These are phyloP conservation scores for Clarias magur DNA, from an alignment of 2,113 vertebrate genomes.

Conservation along the genomic window DNA sequence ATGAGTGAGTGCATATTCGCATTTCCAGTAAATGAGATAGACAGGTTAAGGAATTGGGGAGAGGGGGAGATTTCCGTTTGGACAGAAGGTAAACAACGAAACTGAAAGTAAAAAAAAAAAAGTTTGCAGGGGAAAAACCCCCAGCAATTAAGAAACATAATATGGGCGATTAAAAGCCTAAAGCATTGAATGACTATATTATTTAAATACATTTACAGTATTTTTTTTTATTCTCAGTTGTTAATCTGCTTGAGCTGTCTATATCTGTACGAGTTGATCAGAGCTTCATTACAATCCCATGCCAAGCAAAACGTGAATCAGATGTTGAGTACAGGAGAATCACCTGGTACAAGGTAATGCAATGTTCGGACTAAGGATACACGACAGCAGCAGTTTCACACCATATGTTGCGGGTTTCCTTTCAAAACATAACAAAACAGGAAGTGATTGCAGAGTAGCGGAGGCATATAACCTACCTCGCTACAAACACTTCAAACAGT, in stretches of 20 bases:
- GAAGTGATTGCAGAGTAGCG: neutral
- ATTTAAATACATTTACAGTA: neutral
- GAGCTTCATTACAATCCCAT: slow-evolving; percentile 37
- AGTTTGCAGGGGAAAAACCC: neutral
- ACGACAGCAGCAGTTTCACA: neutral
- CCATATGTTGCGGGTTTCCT: too few species aligned
- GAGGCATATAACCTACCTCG: neutral
- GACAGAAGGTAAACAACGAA: slow-evolving; percentile 1
- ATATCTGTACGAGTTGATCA: neutral
- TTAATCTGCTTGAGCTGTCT: slow-evolving; percentile 16
- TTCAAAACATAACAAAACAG: neutral
- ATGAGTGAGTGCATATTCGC: neutral
- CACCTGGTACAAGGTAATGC: slow-evolving; percentile 55
- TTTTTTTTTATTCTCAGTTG: slow-evolving; percentile 19
- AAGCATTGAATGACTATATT: neutral
- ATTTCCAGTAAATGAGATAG: neutral
- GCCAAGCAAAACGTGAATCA: slow-evolving; percentile 33
- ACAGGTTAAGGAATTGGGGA: neutral
- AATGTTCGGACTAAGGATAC: neutral
- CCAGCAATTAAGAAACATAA: neutral
- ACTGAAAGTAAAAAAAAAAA: neutral
- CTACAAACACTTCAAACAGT: neutral
- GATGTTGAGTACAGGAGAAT: slow-evolving; percentile 50
- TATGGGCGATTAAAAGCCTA: neutral
- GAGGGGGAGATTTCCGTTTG: neutral